Evolutionary conservation across 2,113 vertebrate species (phyloP), one percentile per base, ranked within the genome.

Genomic region (Leiothrix lutea): DNA sequence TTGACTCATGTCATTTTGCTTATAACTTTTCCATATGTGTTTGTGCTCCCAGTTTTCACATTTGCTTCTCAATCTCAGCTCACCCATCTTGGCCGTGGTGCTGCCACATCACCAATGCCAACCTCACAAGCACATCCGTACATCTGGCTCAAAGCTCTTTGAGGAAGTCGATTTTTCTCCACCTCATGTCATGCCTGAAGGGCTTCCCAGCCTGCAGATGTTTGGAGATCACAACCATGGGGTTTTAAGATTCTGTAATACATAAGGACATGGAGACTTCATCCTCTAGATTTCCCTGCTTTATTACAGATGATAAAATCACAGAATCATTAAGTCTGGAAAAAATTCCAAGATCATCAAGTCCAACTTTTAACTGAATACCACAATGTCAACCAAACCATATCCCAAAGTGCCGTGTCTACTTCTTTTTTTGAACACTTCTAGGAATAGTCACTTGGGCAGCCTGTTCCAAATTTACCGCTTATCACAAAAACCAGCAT

Each of bases 51-150:
- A 9, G 50, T 81, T 82, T 67, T 70, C 53, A 45, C 8, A 0
- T 57, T 53, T 48, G 15, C 50, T 80, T 86, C 58, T 67, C 42
- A 12, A 23, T 83, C 58, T 71, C 42, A 12, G 28, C 51, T 80
- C 44, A 33, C 28, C 31, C 25, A 33, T 50, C 38, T 88, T 56
- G 73, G 50, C 51, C 14, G 0, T 5, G 20, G 23, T 29, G 71
- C 44, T 51, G 23, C 0, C 0, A 3, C 31, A 31, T 47, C 26
- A 28, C 31, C 1, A 4, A 13, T 48, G 36, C 19, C 5, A 6
- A 28, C 44, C 29, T 81, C 0, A 0, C 36, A 64, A 53, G 22
- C 0, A 2, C 53, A 64, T 88, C 66, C n/a, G 25, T 35, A 56
- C 0, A 0, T 31, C 66, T 73, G 28, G 7, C 40, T 88, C 45